Conservation (phyloP, 1,140 invertebrate species). For the Wasmannia auropunctata region DNA sequence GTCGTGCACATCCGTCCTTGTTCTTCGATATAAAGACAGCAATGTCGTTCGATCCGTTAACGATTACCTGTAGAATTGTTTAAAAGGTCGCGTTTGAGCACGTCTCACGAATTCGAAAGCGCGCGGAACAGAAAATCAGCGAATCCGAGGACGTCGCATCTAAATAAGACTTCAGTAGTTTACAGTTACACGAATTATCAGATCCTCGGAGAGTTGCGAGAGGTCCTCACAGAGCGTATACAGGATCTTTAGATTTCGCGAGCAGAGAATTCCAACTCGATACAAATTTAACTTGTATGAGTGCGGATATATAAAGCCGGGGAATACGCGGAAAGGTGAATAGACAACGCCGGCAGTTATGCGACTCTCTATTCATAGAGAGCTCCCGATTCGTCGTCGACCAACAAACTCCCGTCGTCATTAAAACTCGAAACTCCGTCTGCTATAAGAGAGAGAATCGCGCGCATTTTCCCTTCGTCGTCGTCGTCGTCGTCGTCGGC, state of each 20-base stretch:
- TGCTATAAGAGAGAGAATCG: neutral
- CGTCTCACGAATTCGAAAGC: neutral
- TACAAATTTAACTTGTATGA: slow-evolving; percentile 42
- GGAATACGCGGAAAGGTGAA: slow-evolving; percentile 25
- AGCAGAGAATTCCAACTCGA: neutral
- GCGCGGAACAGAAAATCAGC: neutral
- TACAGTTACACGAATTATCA: slow-evolving; percentile 30
- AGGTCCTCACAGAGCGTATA: neutral
- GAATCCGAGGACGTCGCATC: neutral
- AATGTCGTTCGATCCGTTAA: neutral
- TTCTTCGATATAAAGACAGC: neutral
- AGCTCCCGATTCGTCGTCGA: slow-evolving; percentile 24
- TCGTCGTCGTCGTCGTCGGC: neutral
- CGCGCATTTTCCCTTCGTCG: slow-evolving; percentile 20
- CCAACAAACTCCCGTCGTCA: slow-evolving; percentile 51
- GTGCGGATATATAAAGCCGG: neutral
- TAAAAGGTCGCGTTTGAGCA: neutral
- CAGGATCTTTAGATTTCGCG: neutral
- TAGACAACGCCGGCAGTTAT: slow-evolving; percentile 28
- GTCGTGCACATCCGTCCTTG: neutral
- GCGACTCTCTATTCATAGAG: slow-evolving; percentile 39
- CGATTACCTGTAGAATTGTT: neutral
- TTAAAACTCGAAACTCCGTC: slow-evolving; percentile 47
- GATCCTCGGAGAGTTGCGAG: neutral
- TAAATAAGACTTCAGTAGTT: slow-evolving; percentile 2